phyloP scores from a whole-genome alignment of 2,888 invertebrate genomes.

The Drosophila pseudotakahashii region DNA sequence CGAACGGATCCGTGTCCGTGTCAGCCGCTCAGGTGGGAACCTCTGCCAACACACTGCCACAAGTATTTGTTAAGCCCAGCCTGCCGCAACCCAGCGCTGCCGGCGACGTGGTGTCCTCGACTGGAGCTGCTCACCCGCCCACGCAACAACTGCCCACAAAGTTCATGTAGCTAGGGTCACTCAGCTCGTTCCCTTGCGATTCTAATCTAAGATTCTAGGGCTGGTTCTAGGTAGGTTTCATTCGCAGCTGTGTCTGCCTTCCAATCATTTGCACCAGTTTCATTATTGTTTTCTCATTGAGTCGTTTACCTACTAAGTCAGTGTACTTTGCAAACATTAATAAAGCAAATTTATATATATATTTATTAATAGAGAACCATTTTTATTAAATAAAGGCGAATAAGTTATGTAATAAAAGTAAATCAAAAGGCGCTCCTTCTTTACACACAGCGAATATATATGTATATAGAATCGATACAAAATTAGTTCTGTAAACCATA shows the following conservation, averaged over 20 bases:
- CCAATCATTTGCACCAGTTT: slow-evolving; percentile 26
- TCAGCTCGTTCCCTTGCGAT: slow-evolving; percentile 15
- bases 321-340: slow-evolving; percentile 53
- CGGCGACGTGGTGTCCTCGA: slow-evolving; percentile 23
- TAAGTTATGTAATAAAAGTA: slow-evolving; percentile 67
- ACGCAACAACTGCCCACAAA: slow-evolving; percentile 63
- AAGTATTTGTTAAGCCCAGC: slow-evolving; percentile 75
- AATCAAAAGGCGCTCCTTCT: slow-evolving; percentile 28
- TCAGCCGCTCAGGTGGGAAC: slow-evolving; percentile 17
- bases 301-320: slow-evolving; percentile 34
- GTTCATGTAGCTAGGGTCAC: slow-evolving; percentile 50
- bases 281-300: slow-evolving; percentile 25
- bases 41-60: slow-evolving; percentile 65
- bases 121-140: slow-evolving; percentile 28
- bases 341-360: slow-evolving; percentile 58
- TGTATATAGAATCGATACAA: slow-evolving; percentile 23
- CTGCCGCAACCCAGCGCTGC: slow-evolving; percentile 40
- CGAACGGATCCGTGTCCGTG: slow-evolving; percentile 49
- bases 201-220: slow-evolving; percentile 20
- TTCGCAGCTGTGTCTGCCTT: slow-evolving; percentile 18
- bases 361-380: slow-evolving; percentile 73
- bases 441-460: slow-evolving; percentile 23
- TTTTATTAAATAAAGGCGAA: slow-evolving; percentile 72
- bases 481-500: slow-evolving; percentile 35
- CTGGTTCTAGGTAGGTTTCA: slow-evolving; percentile 25